Conservation (phyloP, 2,888 invertebrate species). For the Drosophila formosana region DNA sequence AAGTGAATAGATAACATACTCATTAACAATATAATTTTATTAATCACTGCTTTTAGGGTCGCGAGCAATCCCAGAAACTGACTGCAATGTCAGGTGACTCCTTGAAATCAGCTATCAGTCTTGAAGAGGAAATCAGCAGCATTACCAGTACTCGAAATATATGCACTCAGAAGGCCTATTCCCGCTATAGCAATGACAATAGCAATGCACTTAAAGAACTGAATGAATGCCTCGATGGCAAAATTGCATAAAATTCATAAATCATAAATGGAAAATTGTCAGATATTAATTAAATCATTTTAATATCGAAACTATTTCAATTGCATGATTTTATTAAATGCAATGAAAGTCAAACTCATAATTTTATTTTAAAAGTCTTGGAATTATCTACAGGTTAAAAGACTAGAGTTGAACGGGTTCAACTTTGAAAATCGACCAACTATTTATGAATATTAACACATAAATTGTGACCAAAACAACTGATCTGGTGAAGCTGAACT, state of each 20-base stretch:
- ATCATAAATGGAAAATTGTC: neutral
- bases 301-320: neutral
- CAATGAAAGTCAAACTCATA: too few relatives aligned
- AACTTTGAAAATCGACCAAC: too few relatives aligned
- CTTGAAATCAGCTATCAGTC: neutral
- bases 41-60: conserved; percentile 13
- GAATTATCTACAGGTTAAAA: too few relatives aligned
- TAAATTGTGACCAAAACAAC: too few relatives aligned
- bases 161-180: conserved; percentile 12
- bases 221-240: conserved; percentile 27
- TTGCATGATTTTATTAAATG: neutral
- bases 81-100: conserved; percentile 14
- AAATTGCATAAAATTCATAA: neutral
- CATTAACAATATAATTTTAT: too few relatives aligned
- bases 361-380: too few relatives aligned
- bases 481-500: too few relatives aligned
- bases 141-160: conserved; percentile 7
- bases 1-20: conserved; percentile 13
- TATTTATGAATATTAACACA: too few relatives aligned
- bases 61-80: conserved; percentile 15
- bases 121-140: conserved; percentile 1
- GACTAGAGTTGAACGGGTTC: too few relatives aligned
- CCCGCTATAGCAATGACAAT: neutral
- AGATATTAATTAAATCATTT: neutral
- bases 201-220: conserved; percentile 4